Evolutionary conservation across 2,888 invertebrate genomes (phyloP).

Genomic region (Anarsia innoxiella): DNA sequence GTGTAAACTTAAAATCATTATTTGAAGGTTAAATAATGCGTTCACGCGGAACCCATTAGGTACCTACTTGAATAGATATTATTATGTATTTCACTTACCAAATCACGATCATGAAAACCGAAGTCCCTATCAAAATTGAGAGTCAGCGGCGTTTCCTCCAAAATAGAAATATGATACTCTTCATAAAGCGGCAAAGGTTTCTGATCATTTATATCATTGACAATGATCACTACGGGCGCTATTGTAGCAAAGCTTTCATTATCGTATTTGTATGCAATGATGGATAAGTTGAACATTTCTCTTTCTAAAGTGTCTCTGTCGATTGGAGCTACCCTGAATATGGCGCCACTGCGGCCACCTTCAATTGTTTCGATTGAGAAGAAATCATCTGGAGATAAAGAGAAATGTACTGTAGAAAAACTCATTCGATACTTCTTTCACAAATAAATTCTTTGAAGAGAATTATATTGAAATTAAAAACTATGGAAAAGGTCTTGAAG

Average conservation of each 20-base stretch:
- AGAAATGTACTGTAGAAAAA: constrained; percentile 8
- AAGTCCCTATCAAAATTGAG: constrained; percentile 61
- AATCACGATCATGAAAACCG: constrained; percentile 69
- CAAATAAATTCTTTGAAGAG: no score
- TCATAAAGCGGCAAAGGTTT: constrained; percentile 63
- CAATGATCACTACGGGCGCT: constrained; percentile 56
- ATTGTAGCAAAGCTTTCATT: constrained; percentile 40
- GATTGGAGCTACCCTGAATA: constrained; percentile 49
- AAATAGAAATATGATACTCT: constrained; percentile 49
- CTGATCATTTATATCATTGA: constrained; percentile 80
- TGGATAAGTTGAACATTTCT: constrained; percentile 60
- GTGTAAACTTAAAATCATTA: constrained; percentile 25
- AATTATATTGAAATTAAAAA: no score
- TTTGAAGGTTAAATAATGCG: no score
- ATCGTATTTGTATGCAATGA: constrained; percentile 63
- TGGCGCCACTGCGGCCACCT: constrained; percentile 44
- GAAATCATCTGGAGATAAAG: constrained; percentile 41
- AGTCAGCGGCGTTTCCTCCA: constrained; percentile 71
- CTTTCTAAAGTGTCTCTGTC: constrained; percentile 60
- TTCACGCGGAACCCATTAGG: no score
- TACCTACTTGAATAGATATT: no score
- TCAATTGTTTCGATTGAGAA: constrained; percentile 46
- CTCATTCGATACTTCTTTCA: no score
- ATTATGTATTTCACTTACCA: no score
- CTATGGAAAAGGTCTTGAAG: no score